phyloP scores from a whole-genome alignment of 2,888 invertebrate genomes.

The Graphium colonna region DNA sequence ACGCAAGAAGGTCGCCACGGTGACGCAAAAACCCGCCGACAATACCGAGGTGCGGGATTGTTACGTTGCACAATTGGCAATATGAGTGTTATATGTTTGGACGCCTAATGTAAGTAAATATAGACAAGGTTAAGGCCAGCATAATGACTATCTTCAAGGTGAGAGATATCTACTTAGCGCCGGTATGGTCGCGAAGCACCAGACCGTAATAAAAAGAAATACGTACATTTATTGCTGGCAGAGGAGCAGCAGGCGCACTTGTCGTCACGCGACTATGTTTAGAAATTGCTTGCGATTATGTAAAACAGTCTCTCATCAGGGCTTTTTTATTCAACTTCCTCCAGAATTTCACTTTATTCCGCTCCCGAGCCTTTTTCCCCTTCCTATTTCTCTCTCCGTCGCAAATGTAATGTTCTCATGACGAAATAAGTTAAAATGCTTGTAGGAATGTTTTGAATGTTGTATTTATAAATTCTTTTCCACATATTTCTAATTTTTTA shows the following conservation, averaged over 20 bases:
- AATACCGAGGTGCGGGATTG: slow-evolving; percentile 26
- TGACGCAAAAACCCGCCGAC: slow-evolving; percentile 46
- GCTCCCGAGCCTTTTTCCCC: not conserved
- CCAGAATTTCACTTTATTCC: not conserved
- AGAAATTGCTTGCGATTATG: not conserved
- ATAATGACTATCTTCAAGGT: too few relatives aligned
- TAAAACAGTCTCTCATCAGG: not conserved
- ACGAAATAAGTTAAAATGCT: too few relatives aligned
- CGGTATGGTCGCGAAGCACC: too few relatives aligned
- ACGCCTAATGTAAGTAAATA: slow-evolving; percentile 2
- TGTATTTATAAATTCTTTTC: too few relatives aligned
- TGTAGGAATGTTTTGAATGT: too few relatives aligned
- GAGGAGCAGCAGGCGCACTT: not conserved
- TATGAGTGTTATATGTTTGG: slow-evolving; percentile 3
- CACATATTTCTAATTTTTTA: too few relatives aligned
- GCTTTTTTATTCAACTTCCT: not conserved
- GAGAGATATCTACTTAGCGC: too few relatives aligned
- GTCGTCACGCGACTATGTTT: too few relatives aligned
- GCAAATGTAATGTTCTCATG: too few relatives aligned
- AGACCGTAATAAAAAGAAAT: too few relatives aligned
- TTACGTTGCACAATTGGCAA: not conserved
- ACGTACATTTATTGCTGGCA: not conserved
- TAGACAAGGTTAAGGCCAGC: not conserved
- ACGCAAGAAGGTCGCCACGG: slow-evolving; percentile 57
- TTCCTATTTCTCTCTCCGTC: not conserved